These are phyloP conservation scores for Sylvietta virens DNA, from an alignment of 2,113 vertebrate species.

Conservation along the genomic window DNA sequence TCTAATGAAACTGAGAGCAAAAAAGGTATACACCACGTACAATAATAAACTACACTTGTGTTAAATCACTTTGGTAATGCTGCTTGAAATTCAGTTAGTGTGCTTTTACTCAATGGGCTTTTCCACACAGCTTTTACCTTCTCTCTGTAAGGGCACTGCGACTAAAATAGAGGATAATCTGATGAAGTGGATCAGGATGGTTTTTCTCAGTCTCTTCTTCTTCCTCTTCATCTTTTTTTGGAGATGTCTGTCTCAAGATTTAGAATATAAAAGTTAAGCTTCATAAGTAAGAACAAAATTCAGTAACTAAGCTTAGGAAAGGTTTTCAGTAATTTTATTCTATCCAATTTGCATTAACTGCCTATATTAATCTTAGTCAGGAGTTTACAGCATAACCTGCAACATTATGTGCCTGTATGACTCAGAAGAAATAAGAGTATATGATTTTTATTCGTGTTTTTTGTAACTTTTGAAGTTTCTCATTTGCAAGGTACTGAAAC, in stretches of 20 bases:
- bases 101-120: background rate
- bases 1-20: background rate
- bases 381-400: background rate
- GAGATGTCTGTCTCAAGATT: slow-evolving; percentile 82
- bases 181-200: slow-evolving; percentile 95
- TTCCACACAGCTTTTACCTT: slow-evolving; percentile 75
- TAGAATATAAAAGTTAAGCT: slow-evolving; percentile 26
- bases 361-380: background rate
- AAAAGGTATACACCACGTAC: background rate
- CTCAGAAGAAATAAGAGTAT: background rate
- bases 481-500: background rate
- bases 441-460: background rate
- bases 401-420: background rate
- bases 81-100: background rate
- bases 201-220: slow-evolving; percentile 85
- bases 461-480: background rate
- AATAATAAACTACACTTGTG: background rate
- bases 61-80: background rate
- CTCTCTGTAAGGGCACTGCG: slow-evolving; percentile 92
- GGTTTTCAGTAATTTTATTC: background rate
- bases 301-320: background rate
- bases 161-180: slow-evolving; percentile 96
- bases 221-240: slow-evolving; percentile 87
- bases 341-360: background rate
- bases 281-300: background rate